Evolutionary conservation across 92 coral and sea anemone species (phyloP).

Genomic region (Zoanthus solanderi): DNA sequence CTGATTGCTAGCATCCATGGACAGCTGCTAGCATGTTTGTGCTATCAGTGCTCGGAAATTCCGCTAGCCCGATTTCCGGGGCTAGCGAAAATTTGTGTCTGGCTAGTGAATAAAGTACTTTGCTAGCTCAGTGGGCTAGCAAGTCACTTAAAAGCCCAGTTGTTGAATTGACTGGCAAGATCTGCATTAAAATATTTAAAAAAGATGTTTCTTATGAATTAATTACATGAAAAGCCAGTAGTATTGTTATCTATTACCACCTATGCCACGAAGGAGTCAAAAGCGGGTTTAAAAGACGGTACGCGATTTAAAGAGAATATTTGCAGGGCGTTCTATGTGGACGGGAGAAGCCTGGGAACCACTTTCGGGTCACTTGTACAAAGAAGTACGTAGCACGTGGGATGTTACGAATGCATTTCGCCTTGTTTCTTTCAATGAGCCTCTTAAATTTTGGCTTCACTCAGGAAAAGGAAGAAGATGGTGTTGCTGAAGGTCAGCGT

Average conservation of each 20-base stretch:
- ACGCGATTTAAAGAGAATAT: conserved; percentile 41
- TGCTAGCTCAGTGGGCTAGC: conserved; percentile 18
- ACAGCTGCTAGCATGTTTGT: too few species aligned
- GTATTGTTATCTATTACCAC: too few species aligned
- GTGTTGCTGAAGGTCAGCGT: conserved; percentile 45
- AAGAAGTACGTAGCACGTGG: conserved; percentile 40
- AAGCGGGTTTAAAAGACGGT: conserved; percentile 23
- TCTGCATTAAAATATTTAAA: conserved; percentile 51
- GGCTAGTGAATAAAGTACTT: conserved; percentile 50
- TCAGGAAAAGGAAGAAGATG: conserved; percentile 56
- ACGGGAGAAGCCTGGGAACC: conserved; percentile 49
- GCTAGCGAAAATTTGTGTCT: conserved; percentile 46
- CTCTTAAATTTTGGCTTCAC: conserved; percentile 56
- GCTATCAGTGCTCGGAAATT: too few species aligned
- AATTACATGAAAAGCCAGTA: too few species aligned
- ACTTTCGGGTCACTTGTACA: conserved; percentile 34
- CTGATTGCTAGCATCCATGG: too few species aligned
- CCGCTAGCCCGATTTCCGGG: not conserved
- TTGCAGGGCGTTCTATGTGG: conserved; percentile 58
- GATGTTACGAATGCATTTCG: conserved; percentile 46
- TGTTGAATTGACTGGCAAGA: conserved; percentile 50
- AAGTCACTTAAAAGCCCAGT: conserved; percentile 40
- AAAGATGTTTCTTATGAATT: conserved; percentile 43
- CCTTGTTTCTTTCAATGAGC: conserved; percentile 48
- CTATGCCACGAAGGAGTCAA: too few species aligned